Evolutionary conservation across 2,888 invertebrate species (phyloP), one percentile per base, ranked within the genome.

Genomic region (Pseudoips prasinana): DNA sequence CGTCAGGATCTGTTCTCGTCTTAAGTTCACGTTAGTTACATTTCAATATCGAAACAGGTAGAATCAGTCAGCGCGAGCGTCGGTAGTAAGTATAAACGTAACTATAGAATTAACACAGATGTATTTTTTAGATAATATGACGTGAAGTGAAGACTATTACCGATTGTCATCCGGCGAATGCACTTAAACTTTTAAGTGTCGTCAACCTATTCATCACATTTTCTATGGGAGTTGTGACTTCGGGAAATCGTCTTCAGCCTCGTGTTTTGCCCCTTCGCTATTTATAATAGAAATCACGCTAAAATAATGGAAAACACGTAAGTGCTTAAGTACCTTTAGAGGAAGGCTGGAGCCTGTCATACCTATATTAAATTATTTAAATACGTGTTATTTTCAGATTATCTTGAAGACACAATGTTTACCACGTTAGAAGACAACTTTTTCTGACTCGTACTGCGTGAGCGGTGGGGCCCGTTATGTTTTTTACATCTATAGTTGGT

Each of bases 261-360:
- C 30, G 30, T 30, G 30, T 30, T 30, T 30, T 30, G 30, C 30
- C 30, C 30, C 30, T 30, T 30, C 30, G 30, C 30, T 31, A 31
- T 25, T 31, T 31, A 31, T 31, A 31, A 31, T 31, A 31, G 31
- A 31, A 31, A 30, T 30, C 29, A 30, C 14, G 14, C 14, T 30
- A 30, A 30, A 30, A 30, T 30, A 30, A 30, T 30, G 29, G 23
- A 30, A 30, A 30, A 30, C 29, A 30, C 29, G 29, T 30, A 30
- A 30, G 29, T 30, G 29, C 29, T 30, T 30, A 30, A 30, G 29
- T 30, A 30, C 29, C 29, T 30, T 30, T 30, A 14, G 14, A 30
- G 29, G 29, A 30, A 30, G 29, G 29, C 29, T 30, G 29, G 29
- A 24, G 29, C 29, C 29, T 30, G 29, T 30, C 29, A 30, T 30